Conservation (phyloP, 2,797 vertebrate genomes). For the Scolopax rusticola region DNA sequence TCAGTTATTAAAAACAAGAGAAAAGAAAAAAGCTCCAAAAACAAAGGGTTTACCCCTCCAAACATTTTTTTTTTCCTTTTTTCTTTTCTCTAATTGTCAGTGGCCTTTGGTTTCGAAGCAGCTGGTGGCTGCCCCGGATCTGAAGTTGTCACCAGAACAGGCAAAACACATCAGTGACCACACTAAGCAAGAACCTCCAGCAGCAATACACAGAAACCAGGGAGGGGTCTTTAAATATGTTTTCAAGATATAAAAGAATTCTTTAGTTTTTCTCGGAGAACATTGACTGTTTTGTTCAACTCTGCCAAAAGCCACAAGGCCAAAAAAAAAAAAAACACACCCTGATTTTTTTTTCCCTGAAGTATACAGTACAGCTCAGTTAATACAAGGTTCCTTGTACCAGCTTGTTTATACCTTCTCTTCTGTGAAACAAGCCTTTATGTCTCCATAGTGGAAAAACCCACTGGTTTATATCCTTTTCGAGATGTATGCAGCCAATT, state of each 20-base stretch:
- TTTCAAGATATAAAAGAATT: constrained; percentile 42
- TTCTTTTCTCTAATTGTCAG: constrained; percentile 2
- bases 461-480: constrained; percentile 72
- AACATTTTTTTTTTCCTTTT: not conserved
- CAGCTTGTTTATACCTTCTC: constrained; percentile 75
- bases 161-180: not conserved
- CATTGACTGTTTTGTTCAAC: constrained; percentile 72
- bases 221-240: not conserved
- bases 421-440: constrained; percentile 76
- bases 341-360: not conserved
- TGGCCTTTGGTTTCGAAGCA: not conserved
- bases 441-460: constrained; percentile 71
- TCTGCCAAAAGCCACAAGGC: constrained; percentile 75
- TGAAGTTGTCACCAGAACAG: not conserved
- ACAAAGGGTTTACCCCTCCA: not conserved
- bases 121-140: not conserved
- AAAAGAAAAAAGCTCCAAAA: not conserved
- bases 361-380: constrained; percentile 63
- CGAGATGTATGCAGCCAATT: constrained; percentile 75
- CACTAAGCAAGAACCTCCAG: not conserved
- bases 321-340: not conserved
- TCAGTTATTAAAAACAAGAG: constrained; percentile 11
- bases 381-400: constrained; percentile 80
- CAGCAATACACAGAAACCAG: not conserved
- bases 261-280: constrained; percentile 68